Conservation (phyloP, 2,888 invertebrate genomes). For the Athalia cordata region DNA sequence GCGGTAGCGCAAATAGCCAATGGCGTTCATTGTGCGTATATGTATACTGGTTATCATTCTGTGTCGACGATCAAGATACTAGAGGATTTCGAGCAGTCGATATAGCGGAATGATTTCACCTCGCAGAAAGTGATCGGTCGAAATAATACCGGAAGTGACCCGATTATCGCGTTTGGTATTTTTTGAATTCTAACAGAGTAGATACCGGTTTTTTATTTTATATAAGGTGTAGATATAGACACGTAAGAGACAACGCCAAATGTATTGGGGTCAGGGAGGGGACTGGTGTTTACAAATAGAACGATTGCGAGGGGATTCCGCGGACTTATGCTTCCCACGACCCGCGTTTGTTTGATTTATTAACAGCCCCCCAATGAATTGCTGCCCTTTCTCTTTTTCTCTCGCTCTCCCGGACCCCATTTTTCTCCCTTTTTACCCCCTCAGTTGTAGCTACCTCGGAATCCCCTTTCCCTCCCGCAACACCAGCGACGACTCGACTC, state of each 20-base stretch:
- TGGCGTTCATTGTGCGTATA: conserved; percentile 16
- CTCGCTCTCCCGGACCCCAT: conserved; percentile 32
- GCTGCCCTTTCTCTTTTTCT: conserved; percentile 55
- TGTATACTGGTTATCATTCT: conserved; percentile 15
- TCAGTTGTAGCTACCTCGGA: too few species aligned
- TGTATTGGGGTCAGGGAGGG: conserved; percentile 3
- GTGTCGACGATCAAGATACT: not conserved
- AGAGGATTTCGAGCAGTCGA: not conserved
- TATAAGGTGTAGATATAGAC: too few species aligned
- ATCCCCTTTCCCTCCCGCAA: conserved; percentile 26
- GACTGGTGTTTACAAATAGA: conserved; percentile 57
- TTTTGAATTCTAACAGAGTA: too few species aligned
- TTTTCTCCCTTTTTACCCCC: conserved; percentile 50
- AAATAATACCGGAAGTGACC: conserved; percentile 17
- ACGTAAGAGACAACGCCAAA: too few species aligned
- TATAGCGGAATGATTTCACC: not conserved
- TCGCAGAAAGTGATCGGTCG: not conserved
- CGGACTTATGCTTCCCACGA: conserved; percentile 67
- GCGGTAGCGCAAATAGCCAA: conserved; percentile 34
- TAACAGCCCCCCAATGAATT: conserved; percentile 58
- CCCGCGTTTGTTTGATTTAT: conserved; percentile 66
- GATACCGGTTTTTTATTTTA: too few species aligned
- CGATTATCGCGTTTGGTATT: not conserved
- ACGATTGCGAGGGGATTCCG: conserved; percentile 61
- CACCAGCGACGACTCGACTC: conserved; percentile 56